Conservation (phyloP, 2,888 invertebrate species). For the Entomobrya multifasciata region DNA sequence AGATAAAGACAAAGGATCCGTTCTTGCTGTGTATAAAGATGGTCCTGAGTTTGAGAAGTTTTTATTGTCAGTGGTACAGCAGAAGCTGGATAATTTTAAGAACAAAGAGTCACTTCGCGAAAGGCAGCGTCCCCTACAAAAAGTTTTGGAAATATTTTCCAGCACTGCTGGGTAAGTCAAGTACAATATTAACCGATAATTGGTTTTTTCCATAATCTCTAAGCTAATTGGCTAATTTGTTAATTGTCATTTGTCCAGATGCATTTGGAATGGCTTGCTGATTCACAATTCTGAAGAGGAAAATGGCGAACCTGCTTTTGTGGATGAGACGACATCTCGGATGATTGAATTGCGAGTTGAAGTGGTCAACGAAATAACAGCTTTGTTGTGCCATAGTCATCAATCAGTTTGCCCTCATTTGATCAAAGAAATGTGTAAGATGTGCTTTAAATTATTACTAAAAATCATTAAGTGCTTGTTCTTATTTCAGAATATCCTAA, state of each 20-base stretch:
- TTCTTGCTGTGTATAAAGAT: not conserved
- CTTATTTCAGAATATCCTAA: not conserved
- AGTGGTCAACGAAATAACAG: slow-evolving; percentile 45
- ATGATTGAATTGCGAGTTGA: slow-evolving; percentile 57
- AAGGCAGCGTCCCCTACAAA: slow-evolving; percentile 33
- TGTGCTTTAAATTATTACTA: not conserved
- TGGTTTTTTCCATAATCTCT: no score
- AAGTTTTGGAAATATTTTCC: slow-evolving; percentile 32
- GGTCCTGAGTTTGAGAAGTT: slow-evolving; percentile 68
- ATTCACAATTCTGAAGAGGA: slow-evolving; percentile 22
- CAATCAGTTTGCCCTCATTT: not conserved
- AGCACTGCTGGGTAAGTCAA: slow-evolving; percentile 49
- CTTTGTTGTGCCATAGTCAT: slow-evolving; percentile 11
- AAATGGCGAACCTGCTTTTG: not conserved
- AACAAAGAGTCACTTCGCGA: slow-evolving; percentile 68
- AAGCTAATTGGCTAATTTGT: no score
- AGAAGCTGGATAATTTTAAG: slow-evolving; percentile 70
- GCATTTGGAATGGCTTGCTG: slow-evolving; percentile 58
- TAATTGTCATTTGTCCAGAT: no score
- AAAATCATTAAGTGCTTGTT: no score
- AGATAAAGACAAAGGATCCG: slow-evolving; percentile 22
- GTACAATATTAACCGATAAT: no score
- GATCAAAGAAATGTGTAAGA: slow-evolving; percentile 45
- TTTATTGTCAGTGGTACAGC: slow-evolving; percentile 62
- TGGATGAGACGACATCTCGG: not conserved